Evolutionary conservation across 2,797 vertebrate species (phyloP).

Genomic region (Mormyrus hasselquistii): DNA sequence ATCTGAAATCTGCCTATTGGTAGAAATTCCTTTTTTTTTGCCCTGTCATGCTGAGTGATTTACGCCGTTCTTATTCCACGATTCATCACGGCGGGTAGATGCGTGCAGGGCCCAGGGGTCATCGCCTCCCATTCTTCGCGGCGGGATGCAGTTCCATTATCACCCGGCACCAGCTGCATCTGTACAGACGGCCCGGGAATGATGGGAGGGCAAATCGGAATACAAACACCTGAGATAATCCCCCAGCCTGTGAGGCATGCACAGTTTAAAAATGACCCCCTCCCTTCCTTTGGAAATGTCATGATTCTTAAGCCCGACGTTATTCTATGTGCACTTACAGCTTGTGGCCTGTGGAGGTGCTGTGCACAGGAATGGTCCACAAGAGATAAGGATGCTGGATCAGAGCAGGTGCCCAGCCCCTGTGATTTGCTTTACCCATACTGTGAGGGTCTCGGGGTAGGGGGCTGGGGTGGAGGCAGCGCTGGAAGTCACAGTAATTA

Average conservation of each 20-base stretch:
- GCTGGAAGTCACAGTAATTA: constrained; percentile 30
- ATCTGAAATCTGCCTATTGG: background rate
- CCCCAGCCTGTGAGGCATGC: background rate
- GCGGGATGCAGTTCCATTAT: background rate
- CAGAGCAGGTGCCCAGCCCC: background rate
- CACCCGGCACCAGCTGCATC: background rate
- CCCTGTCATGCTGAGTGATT: background rate
- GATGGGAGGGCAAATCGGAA: background rate
- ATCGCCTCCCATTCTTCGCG: background rate
- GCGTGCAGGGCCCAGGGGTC: background rate
- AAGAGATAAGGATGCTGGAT: background rate
- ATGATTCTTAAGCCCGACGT: background rate
- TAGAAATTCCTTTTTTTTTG: background rate
- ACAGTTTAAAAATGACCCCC: constrained; percentile 8
- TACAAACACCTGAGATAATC: background rate
- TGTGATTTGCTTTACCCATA: constrained; percentile 1
- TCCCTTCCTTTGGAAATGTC: background rate
- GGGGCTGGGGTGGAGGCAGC: background rate
- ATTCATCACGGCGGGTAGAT: constrained; percentile 38
- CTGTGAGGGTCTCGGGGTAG: background rate
- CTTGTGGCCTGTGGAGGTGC: background rate
- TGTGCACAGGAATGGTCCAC: background rate
- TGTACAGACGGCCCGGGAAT: background rate
- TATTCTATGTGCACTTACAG: background rate
- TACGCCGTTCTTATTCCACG: constrained; percentile 36